Evolutionary conservation across 1,140 invertebrate genomes (phyloP).

Genomic region (Bombus superbus): DNA sequence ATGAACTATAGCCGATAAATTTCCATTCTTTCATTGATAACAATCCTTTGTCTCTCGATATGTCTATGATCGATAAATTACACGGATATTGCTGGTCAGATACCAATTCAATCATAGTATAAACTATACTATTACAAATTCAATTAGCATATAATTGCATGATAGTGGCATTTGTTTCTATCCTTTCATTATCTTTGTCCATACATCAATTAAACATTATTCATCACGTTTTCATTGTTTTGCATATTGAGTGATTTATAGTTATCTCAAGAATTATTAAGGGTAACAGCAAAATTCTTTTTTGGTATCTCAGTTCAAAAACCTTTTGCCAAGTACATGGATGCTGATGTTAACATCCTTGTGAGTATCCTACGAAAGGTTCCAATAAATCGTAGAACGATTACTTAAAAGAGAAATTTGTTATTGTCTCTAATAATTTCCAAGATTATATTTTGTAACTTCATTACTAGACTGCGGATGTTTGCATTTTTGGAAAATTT

Average conservation of each 20-base stretch:
- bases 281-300: not conserved
- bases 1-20: slow-evolving; percentile 47
- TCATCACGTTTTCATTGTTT: not conserved
- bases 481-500: too few relatives aligned
- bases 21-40: slow-evolving; percentile 53
- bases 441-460: not conserved
- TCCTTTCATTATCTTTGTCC: not conserved
- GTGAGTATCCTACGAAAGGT: not conserved
- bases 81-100: not conserved
- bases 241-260: not conserved
- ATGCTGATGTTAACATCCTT: not conserved
- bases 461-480: not conserved
- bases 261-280: not conserved
- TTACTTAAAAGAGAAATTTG: not conserved
- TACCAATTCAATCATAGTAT: not conserved
- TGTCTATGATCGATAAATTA: slow-evolving; percentile 9
- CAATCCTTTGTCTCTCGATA: slow-evolving; percentile 61
- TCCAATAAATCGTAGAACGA: too few relatives aligned
- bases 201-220: not conserved
- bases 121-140: not conserved
- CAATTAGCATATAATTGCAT: not conserved
- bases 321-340: not conserved
- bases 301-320: not conserved
- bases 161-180: not conserved
- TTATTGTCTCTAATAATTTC: not conserved